A percentile compares a stretch with the other conserved stretches of the same genome.
Conservation (phyloP, 1,140 invertebrate genomes). For the Drosophila serrata region DNA sequence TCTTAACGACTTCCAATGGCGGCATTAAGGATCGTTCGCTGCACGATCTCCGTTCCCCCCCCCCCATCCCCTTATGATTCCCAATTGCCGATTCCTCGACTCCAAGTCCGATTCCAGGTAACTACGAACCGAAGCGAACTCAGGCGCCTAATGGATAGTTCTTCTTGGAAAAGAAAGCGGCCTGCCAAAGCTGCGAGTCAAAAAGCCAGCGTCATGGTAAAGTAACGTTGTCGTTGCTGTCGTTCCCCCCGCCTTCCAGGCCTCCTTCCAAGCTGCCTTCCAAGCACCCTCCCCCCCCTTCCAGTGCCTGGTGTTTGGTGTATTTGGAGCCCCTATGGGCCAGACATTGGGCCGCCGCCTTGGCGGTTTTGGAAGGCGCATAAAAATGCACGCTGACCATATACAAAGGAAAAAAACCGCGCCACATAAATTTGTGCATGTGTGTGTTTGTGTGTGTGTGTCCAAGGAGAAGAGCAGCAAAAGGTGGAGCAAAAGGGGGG, state of each 20-base stretch:
- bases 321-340: constrained; percentile 28
- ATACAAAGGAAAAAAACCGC: constrained; percentile 37
- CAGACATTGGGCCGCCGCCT: constrained; percentile 79
- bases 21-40: constrained; percentile 48
- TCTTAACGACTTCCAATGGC: constrained; percentile 66
- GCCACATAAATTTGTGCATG: constrained; percentile 19
- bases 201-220: constrained; percentile 63
- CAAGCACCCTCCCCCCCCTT: background rate
- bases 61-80: constrained; percentile 16
- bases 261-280: background rate
- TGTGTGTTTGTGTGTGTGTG: background rate
- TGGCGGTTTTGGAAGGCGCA: constrained; percentile 61
- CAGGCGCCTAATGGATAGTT: constrained; percentile 81
- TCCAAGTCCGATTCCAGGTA: constrained; percentile 54
- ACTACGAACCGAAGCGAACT: constrained; percentile 68
- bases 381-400: constrained; percentile 69
- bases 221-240: constrained; percentile 44
- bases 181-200: constrained; percentile 59
- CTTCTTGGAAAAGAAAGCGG: constrained; percentile 81
- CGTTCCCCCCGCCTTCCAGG: background rate
- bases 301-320: background rate
- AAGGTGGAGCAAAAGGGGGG: constrained; percentile 4
- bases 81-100: constrained; percentile 38
- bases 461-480: constrained; percentile 1
- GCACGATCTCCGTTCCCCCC: constrained; percentile 23